phyloP scores from a whole-genome alignment of 2,797 vertebrate species.

The Australoheros facetus region DNA sequence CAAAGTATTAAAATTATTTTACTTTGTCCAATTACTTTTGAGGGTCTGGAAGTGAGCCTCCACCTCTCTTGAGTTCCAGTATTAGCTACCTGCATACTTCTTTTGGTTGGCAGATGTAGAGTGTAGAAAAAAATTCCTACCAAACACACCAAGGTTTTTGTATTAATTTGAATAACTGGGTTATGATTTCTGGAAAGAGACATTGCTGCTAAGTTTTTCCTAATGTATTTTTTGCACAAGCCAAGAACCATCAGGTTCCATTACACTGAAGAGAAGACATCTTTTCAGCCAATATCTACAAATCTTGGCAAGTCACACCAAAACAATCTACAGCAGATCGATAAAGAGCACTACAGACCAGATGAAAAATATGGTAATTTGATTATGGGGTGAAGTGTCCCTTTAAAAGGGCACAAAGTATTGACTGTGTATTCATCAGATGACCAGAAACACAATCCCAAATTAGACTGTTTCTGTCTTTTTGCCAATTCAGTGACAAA shows the following conservation, averaged over 20 bases:
- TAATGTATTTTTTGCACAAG: background rate
- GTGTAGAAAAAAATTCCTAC: background rate
- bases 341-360: background rate
- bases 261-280: background rate
- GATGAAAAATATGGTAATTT: conserved; percentile 1
- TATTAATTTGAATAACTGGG: background rate
- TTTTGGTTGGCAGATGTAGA: background rate
- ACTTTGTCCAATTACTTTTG: background rate
- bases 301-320: background rate
- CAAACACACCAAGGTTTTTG: background rate
- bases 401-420: background rate
- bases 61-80: background rate
- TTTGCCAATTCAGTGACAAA: background rate
- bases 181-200: background rate
- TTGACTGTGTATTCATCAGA: background rate
- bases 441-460: background rate
- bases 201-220: background rate
- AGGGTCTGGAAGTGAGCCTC: background rate
- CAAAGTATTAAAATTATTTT: background rate
- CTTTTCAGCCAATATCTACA: background rate
- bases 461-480: background rate
- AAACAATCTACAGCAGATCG: background rate
- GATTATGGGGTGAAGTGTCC: background rate
- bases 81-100: background rate
- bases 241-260: background rate